phyloP scores from a whole-genome alignment of 2,888 invertebrate genomes.

The Drosophila algonquin region DNA sequence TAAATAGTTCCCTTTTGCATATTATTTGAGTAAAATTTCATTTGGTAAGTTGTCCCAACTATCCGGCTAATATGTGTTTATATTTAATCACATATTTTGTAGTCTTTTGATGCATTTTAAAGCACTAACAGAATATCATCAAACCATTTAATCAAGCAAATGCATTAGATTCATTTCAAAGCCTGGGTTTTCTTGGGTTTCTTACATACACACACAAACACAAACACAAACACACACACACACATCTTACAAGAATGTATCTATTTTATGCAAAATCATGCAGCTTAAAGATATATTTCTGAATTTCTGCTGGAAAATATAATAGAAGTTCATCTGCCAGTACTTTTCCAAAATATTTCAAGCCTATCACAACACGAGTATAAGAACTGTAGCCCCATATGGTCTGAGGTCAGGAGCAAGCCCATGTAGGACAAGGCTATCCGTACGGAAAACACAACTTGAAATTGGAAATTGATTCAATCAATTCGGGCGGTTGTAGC shows the following conservation, averaged over 20 bases:
- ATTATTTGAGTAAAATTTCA: background rate
- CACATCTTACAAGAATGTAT: background rate
- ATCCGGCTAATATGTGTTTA: background rate
- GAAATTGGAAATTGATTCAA: background rate
- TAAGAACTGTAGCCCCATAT: background rate
- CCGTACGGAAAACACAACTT: background rate
- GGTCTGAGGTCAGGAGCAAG: background rate
- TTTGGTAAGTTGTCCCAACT: background rate
- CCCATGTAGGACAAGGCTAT: background rate
- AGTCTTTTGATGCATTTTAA: background rate
- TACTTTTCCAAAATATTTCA: background rate
- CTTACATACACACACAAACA: background rate
- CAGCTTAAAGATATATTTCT: background rate
- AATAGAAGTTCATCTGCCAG: background rate
- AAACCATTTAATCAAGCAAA: background rate
- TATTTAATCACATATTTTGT: too few species aligned
- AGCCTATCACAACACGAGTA: background rate
- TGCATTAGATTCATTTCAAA: background rate
- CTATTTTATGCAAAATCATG: background rate
- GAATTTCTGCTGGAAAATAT: background rate
- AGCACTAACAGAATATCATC: background rate
- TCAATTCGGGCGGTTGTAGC: background rate
- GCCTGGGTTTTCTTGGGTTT: background rate
- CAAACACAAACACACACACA: background rate
- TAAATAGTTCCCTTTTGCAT: background rate